phyloP scores from a whole-genome alignment of 2,888 invertebrate genomes.

The Magallana nippona region DNA sequence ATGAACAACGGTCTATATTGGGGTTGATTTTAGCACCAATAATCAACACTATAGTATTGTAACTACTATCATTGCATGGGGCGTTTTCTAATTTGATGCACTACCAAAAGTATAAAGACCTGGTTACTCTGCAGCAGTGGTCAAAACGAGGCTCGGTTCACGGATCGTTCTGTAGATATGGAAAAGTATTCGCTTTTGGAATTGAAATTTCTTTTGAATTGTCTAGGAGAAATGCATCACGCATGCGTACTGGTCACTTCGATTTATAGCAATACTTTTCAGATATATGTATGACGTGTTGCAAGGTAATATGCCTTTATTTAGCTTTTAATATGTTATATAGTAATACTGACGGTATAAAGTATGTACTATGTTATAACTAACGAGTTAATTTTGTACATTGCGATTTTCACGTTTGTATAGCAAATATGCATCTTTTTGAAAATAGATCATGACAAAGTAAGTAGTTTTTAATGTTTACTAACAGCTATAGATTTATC shows the following conservation, averaged over 20 bases:
- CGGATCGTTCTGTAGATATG: not conserved
- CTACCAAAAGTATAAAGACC: not conserved
- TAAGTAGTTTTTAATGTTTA: no score
- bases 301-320: conserved; percentile 12
- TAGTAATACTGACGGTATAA: not conserved
- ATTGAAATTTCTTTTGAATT: not conserved
- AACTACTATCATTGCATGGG: not conserved
- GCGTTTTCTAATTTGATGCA: not conserved
- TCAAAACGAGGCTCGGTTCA: not conserved
- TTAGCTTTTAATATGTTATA: not conserved
- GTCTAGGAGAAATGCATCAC: conserved; percentile 36
- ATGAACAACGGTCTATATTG: no score
- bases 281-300: conserved; percentile 12
- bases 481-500: not conserved
- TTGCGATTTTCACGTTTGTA: no score
- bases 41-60: not conserved
- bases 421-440: not conserved
- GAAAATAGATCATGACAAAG: not conserved
- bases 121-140: not conserved
- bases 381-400: no score
- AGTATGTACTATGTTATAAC: no score
- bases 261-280: conserved; percentile 25
- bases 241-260: conserved; percentile 33
- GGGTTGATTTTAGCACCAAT: no score
- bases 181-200: not conserved